Conservation (phyloP, 2,797 vertebrate genomes). For the Helarctos malayanus region DNA sequence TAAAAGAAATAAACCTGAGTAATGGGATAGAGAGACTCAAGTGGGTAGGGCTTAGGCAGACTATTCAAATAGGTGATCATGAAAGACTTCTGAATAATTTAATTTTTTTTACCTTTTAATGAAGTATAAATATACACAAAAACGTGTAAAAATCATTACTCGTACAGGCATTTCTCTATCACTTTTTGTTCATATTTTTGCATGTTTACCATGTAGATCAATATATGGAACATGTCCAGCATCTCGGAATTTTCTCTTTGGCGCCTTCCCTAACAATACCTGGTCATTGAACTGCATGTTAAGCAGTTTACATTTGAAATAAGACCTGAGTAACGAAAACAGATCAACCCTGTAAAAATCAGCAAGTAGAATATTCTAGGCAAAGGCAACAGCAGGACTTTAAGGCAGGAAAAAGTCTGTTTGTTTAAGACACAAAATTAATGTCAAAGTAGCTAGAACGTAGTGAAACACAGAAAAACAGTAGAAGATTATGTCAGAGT, state of each 20-base stretch:
- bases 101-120: background rate
- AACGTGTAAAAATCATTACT: background rate
- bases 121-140: background rate
- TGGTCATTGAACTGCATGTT: background rate
- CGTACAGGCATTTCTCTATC: background rate
- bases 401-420: background rate
- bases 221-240: background rate
- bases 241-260: background rate
- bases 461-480: background rate
- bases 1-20: background rate
- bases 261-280: background rate
- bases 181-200: background rate
- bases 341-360: conserved; percentile 10
- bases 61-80: background rate
- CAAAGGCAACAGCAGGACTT: background rate
- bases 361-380: background rate
- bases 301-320: background rate
- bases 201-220: background rate
- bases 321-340: background rate
- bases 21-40: background rate
- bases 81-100: background rate
- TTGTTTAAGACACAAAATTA: conserved; percentile 8
- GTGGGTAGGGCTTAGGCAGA: background rate
- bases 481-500: background rate
- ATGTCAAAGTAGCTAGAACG: background rate